Evolutionary conservation across 2,888 invertebrate species (phyloP).

Genomic region (Tiphia femorata): DNA sequence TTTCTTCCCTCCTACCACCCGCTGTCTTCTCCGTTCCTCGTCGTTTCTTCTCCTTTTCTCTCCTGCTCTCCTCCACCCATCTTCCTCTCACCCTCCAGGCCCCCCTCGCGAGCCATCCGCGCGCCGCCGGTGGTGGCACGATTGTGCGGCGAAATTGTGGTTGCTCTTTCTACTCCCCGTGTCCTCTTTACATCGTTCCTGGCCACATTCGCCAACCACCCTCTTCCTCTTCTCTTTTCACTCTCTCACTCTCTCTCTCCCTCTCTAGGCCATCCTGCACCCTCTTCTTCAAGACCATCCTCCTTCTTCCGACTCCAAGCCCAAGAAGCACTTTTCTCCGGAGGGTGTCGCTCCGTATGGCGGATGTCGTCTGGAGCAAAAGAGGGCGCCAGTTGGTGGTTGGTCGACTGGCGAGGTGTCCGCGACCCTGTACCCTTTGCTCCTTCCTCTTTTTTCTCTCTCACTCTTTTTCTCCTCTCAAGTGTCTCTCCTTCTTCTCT

Average conservation of each 20-base stretch:
- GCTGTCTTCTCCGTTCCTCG: not conserved
- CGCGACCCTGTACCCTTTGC: too few relatives aligned
- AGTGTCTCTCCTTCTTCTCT: too few relatives aligned
- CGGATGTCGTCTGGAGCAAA: slow-evolving; percentile 28
- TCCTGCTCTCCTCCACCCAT: not conserved
- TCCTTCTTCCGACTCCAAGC: slow-evolving; percentile 6
- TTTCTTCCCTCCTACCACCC: slow-evolving; percentile 6
- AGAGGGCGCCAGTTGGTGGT: slow-evolving; percentile 50
- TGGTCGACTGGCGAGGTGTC: slow-evolving; percentile 16
- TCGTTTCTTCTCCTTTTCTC: slow-evolving; percentile 18
- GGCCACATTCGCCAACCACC: slow-evolving; percentile 12
- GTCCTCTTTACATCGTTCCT: slow-evolving; percentile 38
- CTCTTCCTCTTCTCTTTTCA: slow-evolving; percentile 12
- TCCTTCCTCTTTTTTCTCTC: too few relatives aligned
- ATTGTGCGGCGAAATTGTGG: slow-evolving; percentile 55
- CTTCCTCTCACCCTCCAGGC: not conserved
- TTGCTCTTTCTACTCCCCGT: slow-evolving; percentile 37
- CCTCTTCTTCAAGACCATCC: slow-evolving; percentile 1
- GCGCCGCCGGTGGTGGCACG: slow-evolving; percentile 28
- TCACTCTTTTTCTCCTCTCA: too few relatives aligned
- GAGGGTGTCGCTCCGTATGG: slow-evolving; percentile 36
- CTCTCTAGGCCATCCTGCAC: slow-evolving; percentile 8
- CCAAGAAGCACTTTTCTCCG: slow-evolving; percentile 43
- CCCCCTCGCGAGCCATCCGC: too few relatives aligned
- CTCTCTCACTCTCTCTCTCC: not conserved